Base-by-base conservation (phyloP, 2,797 vertebrate genomes). In the Simalia tracyae region DNA sequence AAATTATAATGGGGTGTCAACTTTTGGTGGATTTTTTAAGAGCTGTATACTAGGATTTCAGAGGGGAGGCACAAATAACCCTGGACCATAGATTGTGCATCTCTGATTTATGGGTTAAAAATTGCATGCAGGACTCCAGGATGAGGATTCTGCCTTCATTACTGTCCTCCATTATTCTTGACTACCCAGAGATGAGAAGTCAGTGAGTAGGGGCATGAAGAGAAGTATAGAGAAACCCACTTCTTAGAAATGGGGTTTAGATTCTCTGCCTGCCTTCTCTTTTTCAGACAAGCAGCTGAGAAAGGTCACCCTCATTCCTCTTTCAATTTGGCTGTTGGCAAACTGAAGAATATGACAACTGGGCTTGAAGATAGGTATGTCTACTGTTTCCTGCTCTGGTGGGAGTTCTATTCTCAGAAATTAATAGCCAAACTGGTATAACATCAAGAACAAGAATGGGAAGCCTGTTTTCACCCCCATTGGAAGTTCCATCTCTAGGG, bases 261-360 rank as follows among this genome's bases (percentile, higher is more conserved):
- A 81, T 46, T 60, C 12, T 56, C 19, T 84, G 19, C 5, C 11
- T 46, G 60, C 42, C 59, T 84, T 61, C 31, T 64, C 81, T 46
- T 64, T 60, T 91, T 22, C 31, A 97, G 97, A 94, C 59, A 92
- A 94, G 97, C 96, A 61, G 96, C 96, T 0, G 90, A 88, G 31
- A 95, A 95, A 84, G 93, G 94, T 60, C 96, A 97, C 76, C 95
- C 95, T 0, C 91, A 91, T 3, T 95, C 95, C n/a, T 96, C 97
- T 93, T 97, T 97, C 94, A 96, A 95, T 60, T 89, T 97, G 86
- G 95, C 92, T 0, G 59, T 97, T 84, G 96, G 95, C 22, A 94
- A 95, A 86, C 93, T 96, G 91, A 96, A 93, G 92, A 97, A 95
- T 72, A 90, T 91, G 94, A 95, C 93, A 0, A 0, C 86, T 24